Evolutionary conservation across 2,113 vertebrate genomes (phyloP), one percentile per base, ranked within the genome.

Genomic region (Platichthys flesus): DNA sequence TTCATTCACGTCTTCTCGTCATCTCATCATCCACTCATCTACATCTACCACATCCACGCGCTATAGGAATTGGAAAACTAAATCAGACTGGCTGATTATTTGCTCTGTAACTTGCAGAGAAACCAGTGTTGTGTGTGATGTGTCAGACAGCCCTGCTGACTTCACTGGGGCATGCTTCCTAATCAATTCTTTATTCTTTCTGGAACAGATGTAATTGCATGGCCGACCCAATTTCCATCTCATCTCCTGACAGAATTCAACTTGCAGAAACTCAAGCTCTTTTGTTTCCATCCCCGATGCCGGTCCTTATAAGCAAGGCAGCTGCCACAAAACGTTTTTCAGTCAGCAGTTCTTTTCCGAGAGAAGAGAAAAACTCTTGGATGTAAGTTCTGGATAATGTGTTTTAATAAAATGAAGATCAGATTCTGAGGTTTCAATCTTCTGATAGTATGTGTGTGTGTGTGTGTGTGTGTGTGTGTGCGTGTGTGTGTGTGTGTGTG

Each of bases 211-310:
- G 61, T 52, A 31, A 71, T 55, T 81, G 62, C 69, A 45, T 72
- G 78, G 58, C 58, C 72, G 63, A 24, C 40, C 40, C 21, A 67
- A 78, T 87, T 81, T 83, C 20, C 71, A 71, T 67, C 26, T 80
- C 57, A 47, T 73, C 64, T 28, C 59, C 31, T 67, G 52, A 28
- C 57, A 66, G 45, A 67, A n/a, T 9, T 42, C 14, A 37, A 24
- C 21, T 24, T 57, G 20, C 9, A 15, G n/a, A 73, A 76, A 45
- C 47, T 2, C 64, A 7, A 7, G 4, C 26, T 64, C 37, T 62
- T 52, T 57, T 74, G 28, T 74, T 64, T 60, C 52, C 52, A 70
- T 74, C 63, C 14, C 60, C n/a, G 45, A 20, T 45, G 20, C 49
- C 26, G 40, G 40, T 18, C 20, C 15, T 26, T 31, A 65, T 31